Conservation (phyloP, 2,113 vertebrate genomes). For the Leiothrix lutea region DNA sequence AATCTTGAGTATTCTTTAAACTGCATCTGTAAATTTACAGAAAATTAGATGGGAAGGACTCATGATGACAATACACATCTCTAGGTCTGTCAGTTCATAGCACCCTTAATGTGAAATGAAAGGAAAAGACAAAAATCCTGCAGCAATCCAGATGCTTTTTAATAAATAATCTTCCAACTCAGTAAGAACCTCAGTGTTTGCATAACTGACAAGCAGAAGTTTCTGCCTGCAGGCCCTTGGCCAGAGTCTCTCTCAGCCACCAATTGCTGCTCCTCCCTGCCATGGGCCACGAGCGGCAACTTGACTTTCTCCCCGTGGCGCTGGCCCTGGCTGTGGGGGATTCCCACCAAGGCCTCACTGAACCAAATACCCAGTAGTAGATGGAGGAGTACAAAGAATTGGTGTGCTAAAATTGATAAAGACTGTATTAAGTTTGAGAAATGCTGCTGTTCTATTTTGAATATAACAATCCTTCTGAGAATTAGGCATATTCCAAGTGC, state of each 20-base stretch:
- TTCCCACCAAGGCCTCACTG: background rate
- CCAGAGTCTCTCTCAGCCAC: too few species aligned
- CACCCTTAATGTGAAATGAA: background rate
- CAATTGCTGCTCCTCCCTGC: too few species aligned
- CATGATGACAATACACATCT: background rate
- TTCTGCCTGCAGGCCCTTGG: too few species aligned
- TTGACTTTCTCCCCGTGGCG: too few species aligned
- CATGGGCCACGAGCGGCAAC: too few species aligned
- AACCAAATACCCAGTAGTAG: background rate
- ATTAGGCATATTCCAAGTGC: background rate
- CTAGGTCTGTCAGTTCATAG: background rate
- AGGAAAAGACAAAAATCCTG: background rate
- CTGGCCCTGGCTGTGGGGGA: too few species aligned
- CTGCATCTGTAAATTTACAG: background rate
- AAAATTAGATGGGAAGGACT: background rate
- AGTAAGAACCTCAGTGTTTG: background rate
- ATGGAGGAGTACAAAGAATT: background rate
- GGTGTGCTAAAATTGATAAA: background rate
- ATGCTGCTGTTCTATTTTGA: background rate
- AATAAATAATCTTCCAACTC: background rate
- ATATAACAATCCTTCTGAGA: background rate
- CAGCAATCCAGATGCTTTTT: background rate
- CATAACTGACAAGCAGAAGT: background rate
- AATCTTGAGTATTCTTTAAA: background rate
- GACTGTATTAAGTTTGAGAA: background rate